Percentiles rank a stretch among this genome's conserved stretches.
These are phyloP conservation scores for Cryptophagus acutangulus DNA, from an alignment of 2,888 invertebrate genomes.

Conservation along the genomic window DNA sequence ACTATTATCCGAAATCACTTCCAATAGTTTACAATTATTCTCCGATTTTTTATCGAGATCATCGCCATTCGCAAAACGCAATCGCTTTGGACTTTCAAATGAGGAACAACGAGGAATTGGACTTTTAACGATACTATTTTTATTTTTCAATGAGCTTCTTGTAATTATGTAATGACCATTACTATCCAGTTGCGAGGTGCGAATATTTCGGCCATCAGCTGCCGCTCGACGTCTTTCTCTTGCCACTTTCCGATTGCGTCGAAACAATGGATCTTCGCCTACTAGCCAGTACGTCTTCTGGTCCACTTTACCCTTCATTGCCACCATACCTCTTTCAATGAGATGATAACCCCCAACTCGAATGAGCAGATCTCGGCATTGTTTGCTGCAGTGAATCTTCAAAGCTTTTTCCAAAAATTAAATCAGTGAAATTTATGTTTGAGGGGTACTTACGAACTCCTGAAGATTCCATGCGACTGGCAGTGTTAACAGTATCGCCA, in stretches of 20 bases:
- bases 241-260: slow-evolving; percentile 53
- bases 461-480: slow-evolving; percentile 82
- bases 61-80: slow-evolving; percentile 59
- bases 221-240: slow-evolving; percentile 50
- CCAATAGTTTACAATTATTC: slow-evolving; percentile 49
- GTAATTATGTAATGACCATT: slow-evolving; percentile 44
- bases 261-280: slow-evolving; percentile 65
- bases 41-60: slow-evolving; percentile 40
- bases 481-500: slow-evolving; percentile 90
- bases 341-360: slow-evolving; percentile 71
- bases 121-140: slow-evolving; percentile 54
- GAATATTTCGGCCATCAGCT: slow-evolving; percentile 38
- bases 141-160: slow-evolving; percentile 67
- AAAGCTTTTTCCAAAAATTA: slow-evolving; percentile 51
- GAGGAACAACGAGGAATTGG: slow-evolving; percentile 66
- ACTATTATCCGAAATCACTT: slow-evolving; percentile 58
- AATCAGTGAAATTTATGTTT: background rate
- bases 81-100: slow-evolving; percentile 76
- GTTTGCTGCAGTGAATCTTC: slow-evolving; percentile 76
- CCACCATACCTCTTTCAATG: slow-evolving; percentile 68
- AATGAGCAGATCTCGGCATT: slow-evolving; percentile 65
- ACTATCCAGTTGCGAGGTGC: slow-evolving; percentile 30
- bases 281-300: slow-evolving; percentile 78
- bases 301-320: slow-evolving; percentile 82
- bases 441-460: slow-evolving; percentile 60